These are phyloP conservation scores for Drosophila mayri DNA, from an alignment of 1,140 invertebrate species.

Conservation along the genomic window DNA sequence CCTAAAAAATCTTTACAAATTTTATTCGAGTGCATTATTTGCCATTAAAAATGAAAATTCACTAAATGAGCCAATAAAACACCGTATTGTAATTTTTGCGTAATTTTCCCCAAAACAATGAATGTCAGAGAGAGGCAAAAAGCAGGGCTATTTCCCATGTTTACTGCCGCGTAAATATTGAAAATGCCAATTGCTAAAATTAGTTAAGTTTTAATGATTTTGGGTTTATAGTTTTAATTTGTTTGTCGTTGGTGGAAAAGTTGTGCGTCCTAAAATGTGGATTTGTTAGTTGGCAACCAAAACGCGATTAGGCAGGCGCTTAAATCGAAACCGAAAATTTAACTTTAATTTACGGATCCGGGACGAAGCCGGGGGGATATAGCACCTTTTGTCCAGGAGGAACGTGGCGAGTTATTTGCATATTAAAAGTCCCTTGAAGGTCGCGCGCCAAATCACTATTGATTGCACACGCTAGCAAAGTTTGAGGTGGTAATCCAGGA, in stretches of 20 bases:
- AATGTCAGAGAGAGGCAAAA: neutral
- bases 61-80: conserved; percentile 17
- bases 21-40: neutral
- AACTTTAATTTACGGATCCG: conserved; percentile 29
- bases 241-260: conserved; percentile 1
- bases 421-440: conserved; percentile 22
- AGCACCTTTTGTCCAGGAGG: neutral
- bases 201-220: conserved; percentile 21
- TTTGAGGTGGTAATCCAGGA: conserved; percentile 21
- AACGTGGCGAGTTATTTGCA: conserved; percentile 8
- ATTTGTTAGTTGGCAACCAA: conserved; percentile 9
- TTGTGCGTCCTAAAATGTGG: neutral
- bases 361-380: neutral
- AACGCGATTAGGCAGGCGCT: conserved; percentile 3
- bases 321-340: conserved; percentile 16
- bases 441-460: conserved; percentile 19
- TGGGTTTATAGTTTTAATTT: conserved; percentile 20
- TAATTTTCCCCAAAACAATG: conserved; percentile 5
- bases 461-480: conserved; percentile 14
- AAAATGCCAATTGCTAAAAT: conserved; percentile 12
- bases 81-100: conserved; percentile 7
- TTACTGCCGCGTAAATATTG: conserved; percentile 13
- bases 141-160: conserved; percentile 11
- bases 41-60: conserved; percentile 13
- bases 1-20: too few relatives aligned